Conservation (phyloP, 2,113 vertebrate genomes). For the Gymnorhina tibicen region DNA sequence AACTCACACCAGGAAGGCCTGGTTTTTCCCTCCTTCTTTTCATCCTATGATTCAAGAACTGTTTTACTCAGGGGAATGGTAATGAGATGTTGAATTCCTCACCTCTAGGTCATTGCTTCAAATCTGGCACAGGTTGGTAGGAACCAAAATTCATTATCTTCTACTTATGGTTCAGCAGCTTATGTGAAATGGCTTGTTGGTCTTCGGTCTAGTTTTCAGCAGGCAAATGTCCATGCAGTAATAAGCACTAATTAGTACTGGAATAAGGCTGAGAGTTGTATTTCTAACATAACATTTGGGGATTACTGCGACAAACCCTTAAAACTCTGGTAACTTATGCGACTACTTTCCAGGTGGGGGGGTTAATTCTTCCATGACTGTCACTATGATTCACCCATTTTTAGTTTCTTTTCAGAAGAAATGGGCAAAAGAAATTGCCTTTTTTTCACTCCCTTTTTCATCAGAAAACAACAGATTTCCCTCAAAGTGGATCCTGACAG, state of each 20-base stretch:
- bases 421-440: not conserved
- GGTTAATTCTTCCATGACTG: not conserved
- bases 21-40: constrained; percentile 27
- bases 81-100: constrained; percentile 51
- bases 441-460: constrained; percentile 15
- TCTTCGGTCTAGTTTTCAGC: not conserved
- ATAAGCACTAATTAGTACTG: not conserved
- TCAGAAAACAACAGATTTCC: constrained; percentile 57
- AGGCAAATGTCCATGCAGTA: not conserved
- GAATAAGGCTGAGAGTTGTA: not conserved
- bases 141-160: constrained; percentile 56
- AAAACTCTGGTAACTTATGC: not conserved
- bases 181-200: not conserved
- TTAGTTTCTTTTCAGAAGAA: constrained; percentile 7
- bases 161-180: constrained; percentile 12
- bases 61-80: constrained; percentile 20
- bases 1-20: constrained; percentile 27
- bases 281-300: not conserved
- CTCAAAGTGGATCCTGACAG: constrained; percentile 63
- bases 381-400: not conserved
- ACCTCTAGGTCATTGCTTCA: constrained; percentile 53
- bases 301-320: not conserved
- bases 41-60: not conserved
- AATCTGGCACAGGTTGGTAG: constrained; percentile 26
- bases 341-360: not conserved